Evolutionary conservation across 2,888 invertebrate genomes (phyloP).

Genomic region (Eilema griseolum): DNA sequence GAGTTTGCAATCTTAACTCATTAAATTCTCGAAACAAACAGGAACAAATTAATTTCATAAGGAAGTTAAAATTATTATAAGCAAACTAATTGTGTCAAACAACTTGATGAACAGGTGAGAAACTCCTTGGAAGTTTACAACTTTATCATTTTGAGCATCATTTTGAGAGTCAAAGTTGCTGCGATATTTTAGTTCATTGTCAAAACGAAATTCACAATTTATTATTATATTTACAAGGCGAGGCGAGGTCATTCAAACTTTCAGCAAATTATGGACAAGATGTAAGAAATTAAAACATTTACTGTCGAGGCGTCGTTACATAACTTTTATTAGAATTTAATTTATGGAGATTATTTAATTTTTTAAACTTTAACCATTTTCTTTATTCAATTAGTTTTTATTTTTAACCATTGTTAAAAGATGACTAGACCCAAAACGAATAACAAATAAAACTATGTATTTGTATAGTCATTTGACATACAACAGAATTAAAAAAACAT

Average conservation of each 20-base stretch:
- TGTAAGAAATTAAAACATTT: not conserved
- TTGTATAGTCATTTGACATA: no score
- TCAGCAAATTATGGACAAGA: no score
- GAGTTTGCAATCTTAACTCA: conserved; percentile 10
- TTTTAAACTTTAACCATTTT: not conserved
- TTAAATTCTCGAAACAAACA: conserved; percentile 16
- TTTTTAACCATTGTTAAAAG: not conserved
- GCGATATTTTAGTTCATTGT: conserved; percentile 17
- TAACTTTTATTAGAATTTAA: not conserved
- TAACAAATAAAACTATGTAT: no score
- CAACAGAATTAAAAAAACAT: no score
- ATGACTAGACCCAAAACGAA: no score
- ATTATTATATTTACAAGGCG: not conserved
- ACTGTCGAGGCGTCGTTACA: not conserved
- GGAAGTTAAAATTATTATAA: conserved; percentile 18
- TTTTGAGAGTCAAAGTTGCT: conserved; percentile 13
- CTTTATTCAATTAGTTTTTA: not conserved
- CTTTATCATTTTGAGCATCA: conserved; percentile 23
- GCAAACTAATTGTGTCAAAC: conserved; percentile 17
- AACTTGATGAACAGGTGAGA: conserved; percentile 21
- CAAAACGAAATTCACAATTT: conserved; percentile 15
- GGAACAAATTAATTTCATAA: conserved; percentile 17
- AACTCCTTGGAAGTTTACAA: conserved; percentile 18
- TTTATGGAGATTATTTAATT: not conserved
- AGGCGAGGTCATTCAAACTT: not conserved